Percentiles rank a stretch among this genome's conserved stretches.
Conservation (phyloP, 2,888 invertebrate genomes). For the Eristalinus sepulchralis region DNA sequence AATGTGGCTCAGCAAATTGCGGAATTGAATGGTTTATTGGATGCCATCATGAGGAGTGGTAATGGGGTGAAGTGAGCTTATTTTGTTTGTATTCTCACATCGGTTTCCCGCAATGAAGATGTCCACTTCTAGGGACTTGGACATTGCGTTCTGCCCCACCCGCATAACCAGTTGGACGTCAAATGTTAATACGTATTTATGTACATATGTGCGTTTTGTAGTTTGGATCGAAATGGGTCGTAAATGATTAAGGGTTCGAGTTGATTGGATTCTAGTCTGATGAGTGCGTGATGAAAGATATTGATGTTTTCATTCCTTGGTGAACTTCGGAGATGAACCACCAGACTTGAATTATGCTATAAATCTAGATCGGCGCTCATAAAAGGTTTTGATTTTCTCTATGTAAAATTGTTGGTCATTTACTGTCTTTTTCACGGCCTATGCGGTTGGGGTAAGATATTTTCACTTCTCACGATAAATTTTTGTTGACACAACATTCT, state of each 20-base stretch:
- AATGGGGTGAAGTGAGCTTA: slow-evolving; percentile 8
- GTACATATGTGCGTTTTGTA: not conserved
- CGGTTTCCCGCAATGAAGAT: not conserved
- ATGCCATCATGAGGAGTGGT: slow-evolving; percentile 36
- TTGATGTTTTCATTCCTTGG: not conserved
- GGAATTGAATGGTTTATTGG: slow-evolving; percentile 63
- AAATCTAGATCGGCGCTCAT: too few species aligned
- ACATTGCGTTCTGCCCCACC: not conserved
- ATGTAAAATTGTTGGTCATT: too few species aligned
- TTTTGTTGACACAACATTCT: too few species aligned
- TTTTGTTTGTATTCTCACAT: slow-evolving; percentile 12
- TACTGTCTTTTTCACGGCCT: too few species aligned
- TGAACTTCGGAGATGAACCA: not conserved
- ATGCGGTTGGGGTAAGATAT: too few species aligned
- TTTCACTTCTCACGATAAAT: too few species aligned
- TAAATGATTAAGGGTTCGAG: slow-evolving; percentile 32
- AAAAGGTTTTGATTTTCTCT: too few species aligned
- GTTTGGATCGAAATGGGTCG: not conserved
- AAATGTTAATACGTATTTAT: not conserved
- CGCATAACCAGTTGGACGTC: not conserved
- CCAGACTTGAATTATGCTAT: not conserved
- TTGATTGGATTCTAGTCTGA: slow-evolving; percentile 34
- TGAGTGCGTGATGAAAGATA: slow-evolving; percentile 12
- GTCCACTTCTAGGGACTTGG: not conserved
- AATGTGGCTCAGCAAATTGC: slow-evolving; percentile 64